These are phyloP conservation scores for Myoxocephalus aenaeus DNA, from an alignment of 2,797 vertebrate species.

Conservation along the genomic window DNA sequence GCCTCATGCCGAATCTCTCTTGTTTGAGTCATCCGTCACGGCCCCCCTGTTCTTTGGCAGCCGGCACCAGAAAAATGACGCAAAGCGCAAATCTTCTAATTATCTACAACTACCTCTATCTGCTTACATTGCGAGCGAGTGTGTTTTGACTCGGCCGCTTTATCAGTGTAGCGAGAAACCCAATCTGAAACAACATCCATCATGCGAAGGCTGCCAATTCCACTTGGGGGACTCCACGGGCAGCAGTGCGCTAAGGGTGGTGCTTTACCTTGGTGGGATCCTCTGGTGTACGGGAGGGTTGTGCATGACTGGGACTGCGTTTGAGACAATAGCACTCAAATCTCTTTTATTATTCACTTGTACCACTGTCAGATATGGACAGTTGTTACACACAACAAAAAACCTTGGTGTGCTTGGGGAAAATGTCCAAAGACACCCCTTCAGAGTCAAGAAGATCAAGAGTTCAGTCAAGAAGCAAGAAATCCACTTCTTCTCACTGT, in stretches of 20 bases:
- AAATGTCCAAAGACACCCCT: slow-evolving; percentile 10
- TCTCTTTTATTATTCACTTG: slow-evolving; percentile 65
- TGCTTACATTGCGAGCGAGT: slow-evolving; percentile 59
- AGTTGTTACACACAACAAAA: slow-evolving; percentile 12
- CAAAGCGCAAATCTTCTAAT: slow-evolving; percentile 77
- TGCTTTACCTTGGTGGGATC: slow-evolving; percentile 64
- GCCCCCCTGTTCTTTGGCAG: slow-evolving; percentile 61
- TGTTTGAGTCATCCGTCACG: slow-evolving; percentile 77
- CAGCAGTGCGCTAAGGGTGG: slow-evolving; percentile 54
- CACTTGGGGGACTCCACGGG: slow-evolving; percentile 56
- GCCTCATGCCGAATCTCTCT: slow-evolving; percentile 67
- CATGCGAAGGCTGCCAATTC: slow-evolving; percentile 62
- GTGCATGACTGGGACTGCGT: slow-evolving; percentile 22
- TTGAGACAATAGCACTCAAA: slow-evolving; percentile 60
- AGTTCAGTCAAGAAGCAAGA: slow-evolving; percentile 14
- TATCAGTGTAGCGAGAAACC: slow-evolving; percentile 63
- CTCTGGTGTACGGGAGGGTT: slow-evolving; percentile 40
- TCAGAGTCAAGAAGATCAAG: slow-evolving; percentile 31
- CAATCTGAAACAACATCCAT: slow-evolving; percentile 79
- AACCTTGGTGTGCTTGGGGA: neutral
- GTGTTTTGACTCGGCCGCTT: slow-evolving; percentile 74
- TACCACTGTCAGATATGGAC: slow-evolving; percentile 40
- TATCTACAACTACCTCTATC: slow-evolving; percentile 76
- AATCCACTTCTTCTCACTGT: slow-evolving; percentile 29
- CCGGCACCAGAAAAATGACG: slow-evolving; percentile 62